Conservation (phyloP, 2,888 invertebrate genomes). For the Melinopterus prodromus region DNA sequence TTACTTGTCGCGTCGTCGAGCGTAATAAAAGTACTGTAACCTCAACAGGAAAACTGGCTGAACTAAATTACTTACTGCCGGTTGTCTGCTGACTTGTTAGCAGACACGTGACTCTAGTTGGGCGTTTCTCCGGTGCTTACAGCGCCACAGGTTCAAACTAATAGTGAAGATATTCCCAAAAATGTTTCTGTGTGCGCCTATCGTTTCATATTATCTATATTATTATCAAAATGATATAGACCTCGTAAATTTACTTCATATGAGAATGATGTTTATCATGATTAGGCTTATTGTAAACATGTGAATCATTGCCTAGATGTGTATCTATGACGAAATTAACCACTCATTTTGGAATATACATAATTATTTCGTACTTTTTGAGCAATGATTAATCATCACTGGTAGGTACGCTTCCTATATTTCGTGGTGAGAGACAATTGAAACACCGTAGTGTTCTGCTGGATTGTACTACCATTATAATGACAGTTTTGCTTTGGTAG, state of each 20-base stretch:
- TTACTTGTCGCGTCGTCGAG: not conserved
- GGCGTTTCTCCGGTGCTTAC: not conserved
- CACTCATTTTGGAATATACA: no score
- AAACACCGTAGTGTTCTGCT: not conserved
- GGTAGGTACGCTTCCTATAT: not conserved
- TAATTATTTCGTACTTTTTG: no score
- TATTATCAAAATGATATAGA: not conserved
- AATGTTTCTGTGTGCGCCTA: not conserved
- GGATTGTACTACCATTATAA: not conserved
- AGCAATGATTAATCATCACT: no score
- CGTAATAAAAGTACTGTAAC: not conserved
- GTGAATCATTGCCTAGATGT: no score
- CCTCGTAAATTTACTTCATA: not conserved
- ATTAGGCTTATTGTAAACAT: not conserved
- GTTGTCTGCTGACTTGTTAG: not conserved
- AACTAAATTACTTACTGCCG: not conserved
- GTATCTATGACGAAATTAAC: no score
- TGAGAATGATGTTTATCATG: not conserved
- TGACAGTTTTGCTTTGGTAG: not conserved
- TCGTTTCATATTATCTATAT: not conserved
- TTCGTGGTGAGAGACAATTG: not conserved
- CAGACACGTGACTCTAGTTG: not conserved
- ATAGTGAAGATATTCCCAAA: not conserved
- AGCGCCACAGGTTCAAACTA: not conserved
- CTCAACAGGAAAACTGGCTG: not conserved